Conservation (phyloP, 2,113 vertebrate genomes). For the Murina feae region DNA sequence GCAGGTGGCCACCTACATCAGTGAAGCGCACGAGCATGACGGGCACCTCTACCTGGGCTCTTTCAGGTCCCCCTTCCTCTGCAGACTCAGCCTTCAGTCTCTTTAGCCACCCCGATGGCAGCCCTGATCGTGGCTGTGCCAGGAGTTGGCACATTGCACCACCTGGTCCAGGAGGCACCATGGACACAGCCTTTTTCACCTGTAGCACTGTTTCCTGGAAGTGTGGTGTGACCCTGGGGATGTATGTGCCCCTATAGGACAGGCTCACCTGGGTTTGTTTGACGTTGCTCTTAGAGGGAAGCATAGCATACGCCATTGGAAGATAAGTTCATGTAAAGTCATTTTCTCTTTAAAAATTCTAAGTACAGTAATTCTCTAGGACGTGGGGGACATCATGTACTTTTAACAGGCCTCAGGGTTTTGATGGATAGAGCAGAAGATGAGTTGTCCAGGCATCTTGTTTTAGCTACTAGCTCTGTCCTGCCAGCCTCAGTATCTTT, state of each 20-base stretch:
- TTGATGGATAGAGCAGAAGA: neutral
- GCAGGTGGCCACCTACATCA: constrained; percentile 85
- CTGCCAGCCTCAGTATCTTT: neutral
- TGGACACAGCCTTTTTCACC: neutral
- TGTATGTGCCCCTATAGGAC: neutral
- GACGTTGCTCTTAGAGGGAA: neutral
- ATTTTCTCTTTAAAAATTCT: neutral
- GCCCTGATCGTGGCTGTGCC: neutral
- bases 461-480: neutral
- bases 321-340: constrained; percentile 9
- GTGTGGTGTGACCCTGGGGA: neutral
- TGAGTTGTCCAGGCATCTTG: neutral
- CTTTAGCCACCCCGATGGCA: constrained; percentile 68
- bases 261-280: neutral
- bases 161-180: neutral
- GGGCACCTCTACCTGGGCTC: constrained; percentile 95
- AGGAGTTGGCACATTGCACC: neutral
- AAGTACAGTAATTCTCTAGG: neutral
- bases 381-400: neutral
- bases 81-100: constrained; percentile 86
- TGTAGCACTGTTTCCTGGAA: neutral
- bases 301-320: neutral
- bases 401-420: neutral
- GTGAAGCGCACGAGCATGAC: constrained; percentile 90
- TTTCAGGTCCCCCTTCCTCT: constrained; percentile 89